Conservation (phyloP, 1,140 invertebrate species). For the Drosophila arizonae region DNA sequence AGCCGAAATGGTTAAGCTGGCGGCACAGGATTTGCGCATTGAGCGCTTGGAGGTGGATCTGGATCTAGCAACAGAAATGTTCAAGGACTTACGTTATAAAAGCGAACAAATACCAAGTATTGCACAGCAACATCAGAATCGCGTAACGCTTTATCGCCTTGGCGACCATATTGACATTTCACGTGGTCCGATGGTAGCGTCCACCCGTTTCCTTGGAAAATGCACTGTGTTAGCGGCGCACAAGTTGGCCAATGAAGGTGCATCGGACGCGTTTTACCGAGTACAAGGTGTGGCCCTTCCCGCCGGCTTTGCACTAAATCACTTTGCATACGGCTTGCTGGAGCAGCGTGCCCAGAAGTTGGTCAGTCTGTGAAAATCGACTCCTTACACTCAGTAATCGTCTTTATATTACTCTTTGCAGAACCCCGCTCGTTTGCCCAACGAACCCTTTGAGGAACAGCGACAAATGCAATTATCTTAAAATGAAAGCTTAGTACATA, state of each 20-base stretch:
- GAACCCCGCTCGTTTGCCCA: slow-evolving; percentile 84
- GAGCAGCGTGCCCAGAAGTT: slow-evolving; percentile 89
- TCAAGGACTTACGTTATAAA: slow-evolving; percentile 93
- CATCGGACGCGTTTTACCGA: slow-evolving; percentile 87
- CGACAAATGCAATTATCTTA: slow-evolving; percentile 76
- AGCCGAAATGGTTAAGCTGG: slow-evolving; percentile 88
- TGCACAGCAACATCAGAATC: slow-evolving; percentile 84
- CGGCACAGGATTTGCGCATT: slow-evolving; percentile 86
- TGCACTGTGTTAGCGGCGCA: slow-evolving; percentile 90
- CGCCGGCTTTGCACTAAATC: slow-evolving; percentile 89
- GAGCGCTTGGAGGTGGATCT: slow-evolving; percentile 90
- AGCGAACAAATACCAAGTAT: slow-evolving; percentile 92
- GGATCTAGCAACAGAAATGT: slow-evolving; percentile 91
- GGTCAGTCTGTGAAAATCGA: slow-evolving; percentile 82
- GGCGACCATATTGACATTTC: slow-evolving; percentile 95
- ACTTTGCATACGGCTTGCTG: slow-evolving; percentile 91
- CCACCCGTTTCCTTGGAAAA: slow-evolving; percentile 89
- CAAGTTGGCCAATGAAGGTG: slow-evolving; percentile 84
- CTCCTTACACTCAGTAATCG: neutral
- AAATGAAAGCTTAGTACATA: slow-evolving; percentile 1
- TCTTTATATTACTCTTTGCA: slow-evolving; percentile 44
- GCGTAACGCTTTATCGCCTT: slow-evolving; percentile 91
- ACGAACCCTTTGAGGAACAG: slow-evolving; percentile 80
- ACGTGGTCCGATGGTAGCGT: slow-evolving; percentile 93
- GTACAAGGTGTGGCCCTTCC: slow-evolving; percentile 96